phyloP scores from a whole-genome alignment of 2,797 vertebrate species.

The Sciaenops ocellatus region DNA sequence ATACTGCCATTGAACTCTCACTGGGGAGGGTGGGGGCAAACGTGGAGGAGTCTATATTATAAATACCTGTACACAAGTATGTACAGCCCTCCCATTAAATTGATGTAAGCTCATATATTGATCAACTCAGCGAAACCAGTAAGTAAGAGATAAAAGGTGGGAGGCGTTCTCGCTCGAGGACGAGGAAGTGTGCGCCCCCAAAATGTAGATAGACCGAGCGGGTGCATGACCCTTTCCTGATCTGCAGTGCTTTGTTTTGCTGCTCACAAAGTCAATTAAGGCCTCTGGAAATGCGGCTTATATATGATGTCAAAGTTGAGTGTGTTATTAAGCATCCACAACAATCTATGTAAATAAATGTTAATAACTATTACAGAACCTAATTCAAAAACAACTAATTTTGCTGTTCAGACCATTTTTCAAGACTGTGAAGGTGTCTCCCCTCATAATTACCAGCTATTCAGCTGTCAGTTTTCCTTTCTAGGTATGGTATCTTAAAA shows the following conservation, averaged over 20 bases:
- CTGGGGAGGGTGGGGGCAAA: background rate
- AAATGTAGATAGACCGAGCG: slow-evolving; percentile 2
- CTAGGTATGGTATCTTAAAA: background rate
- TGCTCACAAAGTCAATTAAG: slow-evolving; percentile 1
- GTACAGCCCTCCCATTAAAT: background rate
- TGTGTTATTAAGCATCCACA: too few relatives aligned
- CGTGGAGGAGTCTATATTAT: slow-evolving; percentile 15
- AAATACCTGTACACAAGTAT: slow-evolving; percentile 22
- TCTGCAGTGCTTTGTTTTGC: background rate
- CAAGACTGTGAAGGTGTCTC: too few relatives aligned
- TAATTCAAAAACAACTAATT: too few relatives aligned
- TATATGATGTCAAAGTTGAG: too few relatives aligned
- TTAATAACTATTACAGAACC: too few relatives aligned
- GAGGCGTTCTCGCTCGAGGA: slow-evolving; percentile 24
- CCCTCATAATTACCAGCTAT: too few relatives aligned
- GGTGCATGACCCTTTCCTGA: background rate
- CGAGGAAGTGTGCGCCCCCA: background rate
- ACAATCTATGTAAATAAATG: background rate
- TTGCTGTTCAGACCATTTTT: too few relatives aligned
- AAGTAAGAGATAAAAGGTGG: slow-evolving; percentile 27
- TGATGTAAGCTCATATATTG: slow-evolving; percentile 9
- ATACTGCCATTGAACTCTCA: slow-evolving; percentile 13
- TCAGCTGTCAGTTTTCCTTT: background rate
- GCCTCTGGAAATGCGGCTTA: too few relatives aligned
- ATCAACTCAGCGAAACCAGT: slow-evolving; percentile 7